These are phyloP conservation scores for Barbus barbus DNA, from an alignment of 2,113 vertebrate genomes.

Conservation along the genomic window DNA sequence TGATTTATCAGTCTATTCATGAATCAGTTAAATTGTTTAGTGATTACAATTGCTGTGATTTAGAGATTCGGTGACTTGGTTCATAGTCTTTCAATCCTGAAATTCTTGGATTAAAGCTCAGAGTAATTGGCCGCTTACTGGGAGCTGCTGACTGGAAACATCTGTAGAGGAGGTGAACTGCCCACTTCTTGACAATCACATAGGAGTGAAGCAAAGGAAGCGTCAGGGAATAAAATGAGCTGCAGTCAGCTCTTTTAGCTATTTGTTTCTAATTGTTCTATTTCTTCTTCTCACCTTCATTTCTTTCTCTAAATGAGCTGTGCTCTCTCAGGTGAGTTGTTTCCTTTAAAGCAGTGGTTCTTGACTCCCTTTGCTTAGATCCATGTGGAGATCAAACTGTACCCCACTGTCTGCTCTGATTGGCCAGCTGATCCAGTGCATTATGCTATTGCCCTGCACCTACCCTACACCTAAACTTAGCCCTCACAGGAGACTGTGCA, in stretches of 20 bases:
- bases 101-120: background rate
- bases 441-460: too few species aligned
- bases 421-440: too few species aligned
- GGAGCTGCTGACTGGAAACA: slow-evolving; percentile 9
- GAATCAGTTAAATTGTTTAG: background rate
- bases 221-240: background rate
- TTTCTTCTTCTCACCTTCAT: background rate
- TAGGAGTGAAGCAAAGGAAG: background rate
- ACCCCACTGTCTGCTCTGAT: too few species aligned
- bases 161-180: background rate
- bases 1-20: background rate
- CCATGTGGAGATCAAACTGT: too few species aligned
- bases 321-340: background rate
- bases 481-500: too few species aligned
- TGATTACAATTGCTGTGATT: background rate
- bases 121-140: background rate
- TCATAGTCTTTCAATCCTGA: background rate
- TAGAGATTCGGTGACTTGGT: background rate
- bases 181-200: background rate
- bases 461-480: too few species aligned
- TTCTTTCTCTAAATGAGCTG: background rate
- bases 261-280: background rate
- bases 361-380: background rate
- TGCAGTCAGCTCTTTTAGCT: background rate
- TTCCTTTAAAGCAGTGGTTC: background rate